Evolutionary conservation across 2,888 invertebrate species (phyloP).

Genomic region (Buathra laborator): DNA sequence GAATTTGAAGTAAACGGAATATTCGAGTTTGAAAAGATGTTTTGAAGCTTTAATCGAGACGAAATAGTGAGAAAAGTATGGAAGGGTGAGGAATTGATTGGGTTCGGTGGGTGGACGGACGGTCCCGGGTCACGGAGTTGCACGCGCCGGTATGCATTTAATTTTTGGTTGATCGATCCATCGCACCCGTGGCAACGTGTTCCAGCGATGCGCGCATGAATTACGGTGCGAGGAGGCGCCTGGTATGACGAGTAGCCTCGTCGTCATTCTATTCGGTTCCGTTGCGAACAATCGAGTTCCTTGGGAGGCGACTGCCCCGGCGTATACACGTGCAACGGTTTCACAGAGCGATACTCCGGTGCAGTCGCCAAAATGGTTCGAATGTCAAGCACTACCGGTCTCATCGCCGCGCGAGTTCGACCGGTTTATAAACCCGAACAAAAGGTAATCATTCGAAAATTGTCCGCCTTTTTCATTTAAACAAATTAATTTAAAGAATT

Average conservation of each 20-base stretch:
- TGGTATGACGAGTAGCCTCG: slow-evolving; percentile 31
- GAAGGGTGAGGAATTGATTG: not conserved
- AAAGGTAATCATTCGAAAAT: slow-evolving; percentile 75
- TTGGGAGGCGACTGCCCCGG: slow-evolving; percentile 37
- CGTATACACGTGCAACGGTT: slow-evolving; percentile 13
- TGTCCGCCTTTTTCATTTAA: slow-evolving; percentile 10
- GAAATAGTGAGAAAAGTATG: not conserved
- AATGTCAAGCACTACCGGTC: slow-evolving; percentile 81
- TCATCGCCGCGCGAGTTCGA: slow-evolving; percentile 80
- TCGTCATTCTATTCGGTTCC: not conserved
- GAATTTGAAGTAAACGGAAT: not conserved
- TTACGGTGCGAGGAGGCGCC: slow-evolving; percentile 64
- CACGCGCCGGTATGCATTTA: slow-evolving; percentile 47
- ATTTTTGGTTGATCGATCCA: slow-evolving; percentile 71
- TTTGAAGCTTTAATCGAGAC: not conserved
- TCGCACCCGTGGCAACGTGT: slow-evolving; percentile 75
- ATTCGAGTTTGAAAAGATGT: not conserved
- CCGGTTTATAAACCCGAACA: slow-evolving; percentile 78
- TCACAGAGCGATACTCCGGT: slow-evolving; percentile 47
- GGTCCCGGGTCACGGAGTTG: slow-evolving; percentile 6
- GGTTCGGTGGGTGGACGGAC: slow-evolving; percentile 18
- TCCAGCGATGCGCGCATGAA: slow-evolving; percentile 41
- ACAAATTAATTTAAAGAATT: not conserved
- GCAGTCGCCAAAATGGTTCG: slow-evolving; percentile 76
- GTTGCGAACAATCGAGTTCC: slow-evolving; percentile 41